Conservation (phyloP, 2,797 vertebrate genomes). For the Hozukius guyotensis region DNA sequence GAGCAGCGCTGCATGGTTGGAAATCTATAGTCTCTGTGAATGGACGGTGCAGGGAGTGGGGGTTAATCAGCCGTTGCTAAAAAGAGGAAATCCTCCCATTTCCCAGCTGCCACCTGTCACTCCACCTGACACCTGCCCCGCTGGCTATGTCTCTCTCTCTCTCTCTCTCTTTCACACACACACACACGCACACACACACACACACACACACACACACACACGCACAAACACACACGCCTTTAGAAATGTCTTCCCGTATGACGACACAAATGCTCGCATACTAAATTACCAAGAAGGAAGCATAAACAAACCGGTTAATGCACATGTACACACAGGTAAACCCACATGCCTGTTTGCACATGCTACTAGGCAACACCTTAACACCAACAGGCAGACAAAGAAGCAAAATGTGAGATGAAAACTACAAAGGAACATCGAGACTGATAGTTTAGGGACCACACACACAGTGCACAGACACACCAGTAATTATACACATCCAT, state of each 20-base stretch:
- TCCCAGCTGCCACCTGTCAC: constrained; percentile 66
- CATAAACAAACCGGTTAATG: constrained; percentile 37
- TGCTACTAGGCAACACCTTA: constrained; percentile 13
- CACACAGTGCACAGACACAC: constrained; percentile 17
- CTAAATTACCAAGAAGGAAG: constrained; percentile 21
- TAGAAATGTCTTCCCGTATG: constrained; percentile 1
- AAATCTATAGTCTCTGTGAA: constrained; percentile 16
- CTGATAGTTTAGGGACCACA: constrained; percentile 36
- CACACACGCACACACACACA: background rate
- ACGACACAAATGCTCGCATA: background rate
- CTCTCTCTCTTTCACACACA: background rate
- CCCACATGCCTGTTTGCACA: constrained; percentile 23
- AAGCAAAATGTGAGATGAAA: constrained; percentile 4
- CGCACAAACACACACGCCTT: constrained; percentile 12
- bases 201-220: constrained; percentile 15
- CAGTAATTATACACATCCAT: constrained; percentile 30
- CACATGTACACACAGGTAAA: constrained; percentile 37
- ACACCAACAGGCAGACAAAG: constrained; percentile 29
- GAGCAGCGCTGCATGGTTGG: background rate
- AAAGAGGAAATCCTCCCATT: constrained; percentile 65
- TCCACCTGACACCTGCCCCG: constrained; percentile 58
- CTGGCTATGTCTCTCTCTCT: constrained; percentile 6
- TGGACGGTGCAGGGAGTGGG: constrained; percentile 5
- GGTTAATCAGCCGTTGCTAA: constrained; percentile 58
- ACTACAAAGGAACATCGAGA: background rate